phyloP scores from a whole-genome alignment of 2,888 invertebrate genomes.

The Apodemia mormo region DNA sequence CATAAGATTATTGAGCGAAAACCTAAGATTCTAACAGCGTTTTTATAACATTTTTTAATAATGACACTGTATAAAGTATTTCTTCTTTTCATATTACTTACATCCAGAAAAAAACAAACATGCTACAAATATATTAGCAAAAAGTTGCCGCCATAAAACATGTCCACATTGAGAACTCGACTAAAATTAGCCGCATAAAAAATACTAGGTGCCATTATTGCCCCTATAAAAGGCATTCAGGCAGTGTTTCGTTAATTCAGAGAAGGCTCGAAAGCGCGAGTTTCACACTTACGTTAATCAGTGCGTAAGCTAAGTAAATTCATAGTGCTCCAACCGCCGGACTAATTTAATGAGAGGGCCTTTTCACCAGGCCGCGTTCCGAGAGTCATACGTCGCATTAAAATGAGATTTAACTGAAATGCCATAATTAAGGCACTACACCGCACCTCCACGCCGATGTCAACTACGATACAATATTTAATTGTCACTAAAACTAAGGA shows the following conservation, averaged over 20 bases:
- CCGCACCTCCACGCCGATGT: constrained; percentile 40
- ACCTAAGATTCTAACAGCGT: too few relatives aligned
- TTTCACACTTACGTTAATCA: constrained; percentile 74
- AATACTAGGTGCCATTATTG: constrained; percentile 59
- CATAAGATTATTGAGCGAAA: too few relatives aligned
- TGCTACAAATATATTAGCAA: constrained; percentile 27
- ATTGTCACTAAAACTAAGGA: constrained; percentile 43
- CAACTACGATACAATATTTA: constrained; percentile 43
- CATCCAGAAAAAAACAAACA: neutral
- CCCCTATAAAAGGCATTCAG: constrained; percentile 70
- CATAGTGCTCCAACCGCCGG: constrained; percentile 75
- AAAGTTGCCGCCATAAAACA: constrained; percentile 34
- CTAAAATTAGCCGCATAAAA: constrained; percentile 54
- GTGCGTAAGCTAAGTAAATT: constrained; percentile 64
- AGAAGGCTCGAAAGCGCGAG: constrained; percentile 63
- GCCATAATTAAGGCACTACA: constrained; percentile 53
- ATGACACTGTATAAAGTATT: too few relatives aligned
- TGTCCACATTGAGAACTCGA: constrained; percentile 37
- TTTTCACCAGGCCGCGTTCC: constrained; percentile 54
- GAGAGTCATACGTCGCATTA: constrained; percentile 48
- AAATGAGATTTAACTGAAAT: constrained; percentile 55
- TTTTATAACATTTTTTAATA: too few relatives aligned
- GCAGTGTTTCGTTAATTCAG: constrained; percentile 56
- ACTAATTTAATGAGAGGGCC: constrained; percentile 77
- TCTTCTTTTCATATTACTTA: too few relatives aligned